Percentiles rank a stretch among this genome's conserved stretches.
These are phyloP conservation scores for Cactoblastis cactorum DNA, from an alignment of 2,888 invertebrate species.

Conservation along the genomic window DNA sequence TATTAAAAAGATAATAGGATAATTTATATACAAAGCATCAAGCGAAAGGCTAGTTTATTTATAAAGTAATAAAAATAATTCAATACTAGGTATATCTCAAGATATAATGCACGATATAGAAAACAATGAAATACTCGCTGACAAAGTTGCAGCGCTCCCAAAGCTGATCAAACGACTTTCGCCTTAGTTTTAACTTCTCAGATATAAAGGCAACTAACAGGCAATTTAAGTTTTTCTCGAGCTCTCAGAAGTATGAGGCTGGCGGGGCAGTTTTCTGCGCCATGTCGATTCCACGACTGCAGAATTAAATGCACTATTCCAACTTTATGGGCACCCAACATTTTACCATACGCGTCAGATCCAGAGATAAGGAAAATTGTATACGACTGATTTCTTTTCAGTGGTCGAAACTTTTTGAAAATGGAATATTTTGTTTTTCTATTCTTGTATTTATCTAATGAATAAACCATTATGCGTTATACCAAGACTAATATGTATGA, in stretches of 20 bases:
- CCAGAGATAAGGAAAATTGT: not conserved
- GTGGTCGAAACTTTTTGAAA: too few species aligned
- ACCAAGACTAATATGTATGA: too few species aligned
- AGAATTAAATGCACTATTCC: not conserved
- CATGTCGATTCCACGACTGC: slow-evolving; percentile 8
- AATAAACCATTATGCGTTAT: too few species aligned
- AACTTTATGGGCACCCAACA: not conserved
- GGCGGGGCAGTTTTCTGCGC: slow-evolving; percentile 2
- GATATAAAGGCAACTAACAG: slow-evolving; percentile 58
- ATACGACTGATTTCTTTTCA: not conserved
- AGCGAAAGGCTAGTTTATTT: too few species aligned
- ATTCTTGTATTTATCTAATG: too few species aligned
- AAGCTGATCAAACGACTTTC: slow-evolving; percentile 34
- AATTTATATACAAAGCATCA: too few species aligned
- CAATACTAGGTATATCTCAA: not conserved
- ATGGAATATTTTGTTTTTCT: too few species aligned
- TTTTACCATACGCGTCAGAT: not conserved
- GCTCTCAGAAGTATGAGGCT: slow-evolving; percentile 13
- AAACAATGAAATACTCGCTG: slow-evolving; percentile 16
- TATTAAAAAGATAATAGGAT: too few species aligned
- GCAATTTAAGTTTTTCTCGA: slow-evolving; percentile 64
- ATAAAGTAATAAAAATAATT: too few species aligned
- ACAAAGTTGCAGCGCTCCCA: slow-evolving; percentile 30
- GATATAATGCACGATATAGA: slow-evolving; percentile 1
- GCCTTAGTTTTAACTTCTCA: slow-evolving; percentile 40